These are phyloP conservation scores for Drosophila kikkawai DNA, from an alignment of 1,140 invertebrate genomes.

Conservation along the genomic window DNA sequence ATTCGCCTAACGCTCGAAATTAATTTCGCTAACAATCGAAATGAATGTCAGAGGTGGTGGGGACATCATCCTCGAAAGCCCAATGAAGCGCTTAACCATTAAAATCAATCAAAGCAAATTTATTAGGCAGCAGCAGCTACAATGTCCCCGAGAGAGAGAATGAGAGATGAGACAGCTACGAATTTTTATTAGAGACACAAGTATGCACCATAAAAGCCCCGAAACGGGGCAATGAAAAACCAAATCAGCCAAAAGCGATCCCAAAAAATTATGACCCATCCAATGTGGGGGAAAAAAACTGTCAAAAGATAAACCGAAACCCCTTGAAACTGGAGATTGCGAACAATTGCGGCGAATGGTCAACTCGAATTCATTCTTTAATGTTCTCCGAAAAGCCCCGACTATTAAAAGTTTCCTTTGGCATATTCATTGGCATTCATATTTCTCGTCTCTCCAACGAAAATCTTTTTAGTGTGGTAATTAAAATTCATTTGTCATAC, in stretches of 20 bases:
- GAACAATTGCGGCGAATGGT: constrained; percentile 43
- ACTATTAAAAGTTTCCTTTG: constrained; percentile 33
- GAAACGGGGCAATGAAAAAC: constrained; percentile 73
- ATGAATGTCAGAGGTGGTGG: constrained; percentile 33
- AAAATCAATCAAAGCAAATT: constrained; percentile 84
- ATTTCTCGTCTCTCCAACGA: constrained; percentile 28
- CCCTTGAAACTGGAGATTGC: constrained; percentile 46
- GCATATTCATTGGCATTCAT: constrained; percentile 40
- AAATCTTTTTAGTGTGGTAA: constrained; percentile 68
- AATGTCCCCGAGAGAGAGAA: constrained; percentile 47
- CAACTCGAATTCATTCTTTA: constrained; percentile 47
- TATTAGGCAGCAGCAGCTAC: constrained; percentile 79
- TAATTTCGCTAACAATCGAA: constrained; percentile 79
- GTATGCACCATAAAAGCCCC: constrained; percentile 68
- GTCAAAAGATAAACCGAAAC: constrained; percentile 75
- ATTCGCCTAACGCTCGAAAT: constrained; percentile 70
- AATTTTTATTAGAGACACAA: constrained; percentile 63
- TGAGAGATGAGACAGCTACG: constrained; percentile 16
- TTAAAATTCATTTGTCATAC: constrained; percentile 80
- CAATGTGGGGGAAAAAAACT: constrained; percentile 43
- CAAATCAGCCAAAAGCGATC: constrained; percentile 78
- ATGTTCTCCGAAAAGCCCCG: constrained; percentile 42
- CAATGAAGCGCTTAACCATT: constrained; percentile 84
- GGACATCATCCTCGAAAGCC: constrained; percentile 61
- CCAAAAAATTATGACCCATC: constrained; percentile 65